phyloP scores from a whole-genome alignment of 2,113 vertebrate genomes.

The Trematomus loennbergii region DNA sequence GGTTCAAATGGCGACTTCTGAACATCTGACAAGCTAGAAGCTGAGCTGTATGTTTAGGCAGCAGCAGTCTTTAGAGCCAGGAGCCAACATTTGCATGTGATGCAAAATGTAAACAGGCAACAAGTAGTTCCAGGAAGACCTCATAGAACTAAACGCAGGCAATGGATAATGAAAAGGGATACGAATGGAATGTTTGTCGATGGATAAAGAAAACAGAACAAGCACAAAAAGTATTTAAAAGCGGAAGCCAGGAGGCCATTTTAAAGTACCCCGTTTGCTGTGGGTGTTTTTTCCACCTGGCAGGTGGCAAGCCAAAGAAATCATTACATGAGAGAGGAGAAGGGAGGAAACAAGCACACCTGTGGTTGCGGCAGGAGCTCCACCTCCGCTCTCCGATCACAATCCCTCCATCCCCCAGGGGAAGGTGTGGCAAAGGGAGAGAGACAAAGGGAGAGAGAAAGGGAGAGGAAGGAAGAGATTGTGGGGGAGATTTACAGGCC shows the following conservation, averaged over 20 bases:
- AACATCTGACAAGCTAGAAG: conserved; percentile 19
- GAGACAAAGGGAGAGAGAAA: conserved; percentile 79
- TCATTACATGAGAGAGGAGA: conserved; percentile 74
- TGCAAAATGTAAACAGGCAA: conserved; percentile 58
- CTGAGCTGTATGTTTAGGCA: neutral
- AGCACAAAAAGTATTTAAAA: conserved; percentile 36
- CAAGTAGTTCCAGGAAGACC: conserved; percentile 33
- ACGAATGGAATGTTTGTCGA: conserved; percentile 54
- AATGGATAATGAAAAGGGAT: conserved; percentile 37
- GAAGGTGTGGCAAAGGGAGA: conserved; percentile 78
- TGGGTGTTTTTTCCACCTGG: conserved; percentile 76
- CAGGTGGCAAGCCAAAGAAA: conserved; percentile 78
- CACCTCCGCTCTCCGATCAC: conserved; percentile 76
- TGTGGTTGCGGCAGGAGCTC: conserved; percentile 74
- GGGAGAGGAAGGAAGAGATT: conserved; percentile 82
- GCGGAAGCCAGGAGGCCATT: conserved; percentile 53
- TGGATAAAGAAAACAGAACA: conserved; percentile 38
- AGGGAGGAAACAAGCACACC: conserved; percentile 79
- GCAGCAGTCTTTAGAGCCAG: conserved; percentile 16
- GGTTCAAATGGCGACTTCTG: conserved; percentile 25
- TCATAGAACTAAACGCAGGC: conserved; percentile 25
- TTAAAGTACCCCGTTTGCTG: conserved; percentile 61
- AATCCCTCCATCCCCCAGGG: conserved; percentile 76
- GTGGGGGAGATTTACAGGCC: conserved; percentile 74
- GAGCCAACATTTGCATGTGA: conserved; percentile 61